Percentiles rank a stretch among this genome's conserved stretches.
Evolutionary conservation across 2,797 vertebrate species (phyloP).

Genomic region (Mallotus villosus): DNA sequence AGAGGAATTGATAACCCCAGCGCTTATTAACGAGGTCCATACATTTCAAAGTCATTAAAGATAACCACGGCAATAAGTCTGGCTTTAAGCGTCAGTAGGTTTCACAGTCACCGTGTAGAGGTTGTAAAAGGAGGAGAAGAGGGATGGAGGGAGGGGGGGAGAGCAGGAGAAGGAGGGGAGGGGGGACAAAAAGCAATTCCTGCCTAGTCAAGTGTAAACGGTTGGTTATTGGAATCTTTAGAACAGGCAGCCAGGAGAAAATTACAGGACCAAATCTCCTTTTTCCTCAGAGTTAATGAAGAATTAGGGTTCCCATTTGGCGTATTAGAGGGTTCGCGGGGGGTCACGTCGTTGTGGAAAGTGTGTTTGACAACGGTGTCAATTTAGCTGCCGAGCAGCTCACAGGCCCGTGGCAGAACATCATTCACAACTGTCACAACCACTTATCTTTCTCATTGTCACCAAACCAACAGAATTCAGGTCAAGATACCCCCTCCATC

Average conservation of each 20-base stretch:
- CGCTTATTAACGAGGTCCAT: constrained; percentile 97
- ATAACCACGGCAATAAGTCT: constrained; percentile 97
- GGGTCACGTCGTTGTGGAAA: constrained; percentile 79
- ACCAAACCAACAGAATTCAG: constrained; percentile 78
- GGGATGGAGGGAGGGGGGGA: constrained; percentile 15
- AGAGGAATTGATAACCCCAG: constrained; percentile 97
- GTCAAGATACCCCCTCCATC: constrained; percentile 58
- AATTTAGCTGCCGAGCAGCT: constrained; percentile 82
- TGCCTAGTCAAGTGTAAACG: constrained; percentile 93
- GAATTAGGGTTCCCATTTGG: constrained; percentile 96
- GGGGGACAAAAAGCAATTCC: constrained; percentile 79
- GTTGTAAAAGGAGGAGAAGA: constrained; percentile 65
- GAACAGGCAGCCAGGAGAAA: constrained; percentile 90
- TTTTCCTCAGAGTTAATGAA: constrained; percentile 88
- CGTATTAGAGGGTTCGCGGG: constrained; percentile 90
- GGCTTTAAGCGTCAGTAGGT: constrained; percentile 88
- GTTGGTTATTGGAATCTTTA: constrained; percentile 94
- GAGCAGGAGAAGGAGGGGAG: background rate
- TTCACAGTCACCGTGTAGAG: constrained; percentile 81
- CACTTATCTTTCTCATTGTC: constrained; percentile 91
- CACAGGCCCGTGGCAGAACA: constrained; percentile 81
- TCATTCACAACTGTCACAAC: constrained; percentile 93
- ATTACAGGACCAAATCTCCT: constrained; percentile 91
- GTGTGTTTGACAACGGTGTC: constrained; percentile 87
- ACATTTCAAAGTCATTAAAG: constrained; percentile 99